phyloP scores from a whole-genome alignment of 2,888 invertebrate species.

The Synergus japonicus region DNA sequence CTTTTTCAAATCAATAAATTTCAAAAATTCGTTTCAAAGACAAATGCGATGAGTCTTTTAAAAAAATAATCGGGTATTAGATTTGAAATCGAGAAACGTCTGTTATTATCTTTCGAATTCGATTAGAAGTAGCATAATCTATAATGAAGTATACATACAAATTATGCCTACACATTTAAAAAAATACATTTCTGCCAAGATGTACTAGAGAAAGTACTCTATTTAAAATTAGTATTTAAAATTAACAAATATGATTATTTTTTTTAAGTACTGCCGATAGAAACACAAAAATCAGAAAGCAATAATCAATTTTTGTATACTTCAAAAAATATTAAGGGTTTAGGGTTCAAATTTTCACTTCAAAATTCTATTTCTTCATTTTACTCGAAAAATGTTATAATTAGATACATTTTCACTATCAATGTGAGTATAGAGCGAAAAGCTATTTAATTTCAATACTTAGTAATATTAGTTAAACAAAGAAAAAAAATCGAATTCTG shows the following conservation, averaged over 20 bases:
- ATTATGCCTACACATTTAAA: not conserved
- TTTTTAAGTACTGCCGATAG: not conserved
- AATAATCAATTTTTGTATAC: not conserved
- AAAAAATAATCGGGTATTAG: not conserved
- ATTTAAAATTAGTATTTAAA: not conserved
- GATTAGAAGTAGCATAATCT: not conserved
- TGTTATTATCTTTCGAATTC: not conserved
- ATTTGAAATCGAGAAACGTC: not conserved
- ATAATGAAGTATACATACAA: not conserved
- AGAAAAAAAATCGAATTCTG: not conserved
- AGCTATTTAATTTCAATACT: no score
- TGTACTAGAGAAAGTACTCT: not conserved
- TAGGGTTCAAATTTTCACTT: no score
- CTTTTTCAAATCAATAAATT: not conserved
- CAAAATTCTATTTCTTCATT: no score
- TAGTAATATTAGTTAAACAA: not conserved
- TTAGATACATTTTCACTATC: no score
- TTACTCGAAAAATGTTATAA: no score
- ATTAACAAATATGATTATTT: not conserved
- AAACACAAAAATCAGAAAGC: not conserved
- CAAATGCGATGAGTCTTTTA: not conserved
- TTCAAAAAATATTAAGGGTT: not conserved
- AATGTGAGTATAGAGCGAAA: no score
- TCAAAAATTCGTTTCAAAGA: not conserved
- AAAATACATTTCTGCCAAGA: not conserved